Evolutionary conservation across 64 coral and sea anemone genomes (phyloP).

Genomic region (Pocillopora damicornis): DNA sequence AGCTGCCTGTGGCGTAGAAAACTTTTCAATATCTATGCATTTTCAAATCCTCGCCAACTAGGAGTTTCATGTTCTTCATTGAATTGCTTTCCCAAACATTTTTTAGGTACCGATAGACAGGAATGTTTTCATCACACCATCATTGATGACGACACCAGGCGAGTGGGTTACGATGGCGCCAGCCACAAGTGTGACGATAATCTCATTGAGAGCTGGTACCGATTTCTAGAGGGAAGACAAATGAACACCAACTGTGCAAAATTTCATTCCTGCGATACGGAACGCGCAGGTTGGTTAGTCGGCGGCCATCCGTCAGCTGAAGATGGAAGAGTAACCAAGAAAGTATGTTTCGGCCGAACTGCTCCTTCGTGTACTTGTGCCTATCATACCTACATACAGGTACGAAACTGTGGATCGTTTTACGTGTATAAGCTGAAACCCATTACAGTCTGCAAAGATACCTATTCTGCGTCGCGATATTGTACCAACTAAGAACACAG

Average conservation of each 20-base stretch:
- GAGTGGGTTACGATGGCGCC: neutral
- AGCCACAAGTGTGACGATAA: slow-evolving; percentile 38
- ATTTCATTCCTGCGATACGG: slow-evolving; percentile 18
- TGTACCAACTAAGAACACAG: slow-evolving; percentile 22
- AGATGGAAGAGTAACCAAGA: slow-evolving; percentile 45
- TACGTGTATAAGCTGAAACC: slow-evolving; percentile 80
- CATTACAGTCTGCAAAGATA: slow-evolving; percentile 32
- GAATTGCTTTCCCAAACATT: neutral
- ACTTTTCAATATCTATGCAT: no score
- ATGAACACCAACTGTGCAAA: slow-evolving; percentile 17
- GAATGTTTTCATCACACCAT: neutral
- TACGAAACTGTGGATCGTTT: slow-evolving; percentile 76
- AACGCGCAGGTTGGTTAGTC: slow-evolving; percentile 44
- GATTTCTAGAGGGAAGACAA: slow-evolving; percentile 18
- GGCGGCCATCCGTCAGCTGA: slow-evolving; percentile 51
- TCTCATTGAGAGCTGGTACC: slow-evolving; percentile 72
- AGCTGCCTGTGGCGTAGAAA: no score
- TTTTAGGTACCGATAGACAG: slow-evolving; percentile 8
- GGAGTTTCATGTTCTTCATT: no score
- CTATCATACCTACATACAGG: slow-evolving; percentile 28
- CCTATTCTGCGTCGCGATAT: neutral
- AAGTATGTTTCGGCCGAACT: slow-evolving; percentile 55
- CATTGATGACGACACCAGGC: neutral
- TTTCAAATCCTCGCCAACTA: no score
- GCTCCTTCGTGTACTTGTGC: slow-evolving; percentile 21